phyloP scores from a whole-genome alignment of 2,113 vertebrate genomes.

The Coryphaenoides rupestris region DNA sequence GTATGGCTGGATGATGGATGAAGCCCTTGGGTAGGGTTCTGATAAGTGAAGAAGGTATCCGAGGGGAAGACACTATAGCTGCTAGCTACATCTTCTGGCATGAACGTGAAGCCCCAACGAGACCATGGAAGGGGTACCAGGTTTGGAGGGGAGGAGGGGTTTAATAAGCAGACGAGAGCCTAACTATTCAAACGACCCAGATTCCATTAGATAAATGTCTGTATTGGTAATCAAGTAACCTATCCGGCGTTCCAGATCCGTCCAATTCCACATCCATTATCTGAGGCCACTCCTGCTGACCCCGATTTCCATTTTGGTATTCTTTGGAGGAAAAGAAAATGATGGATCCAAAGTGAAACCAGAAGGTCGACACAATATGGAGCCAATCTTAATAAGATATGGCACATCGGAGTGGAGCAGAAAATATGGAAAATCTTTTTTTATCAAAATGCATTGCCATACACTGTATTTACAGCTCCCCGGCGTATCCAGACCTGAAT shows the following conservation, averaged over 20 bases:
- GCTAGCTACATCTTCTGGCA: slow-evolving; percentile 20
- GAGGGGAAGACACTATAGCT: slow-evolving; percentile 6
- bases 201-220: slow-evolving; percentile 47
- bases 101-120: background rate
- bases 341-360: slow-evolving; percentile 49
- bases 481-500: slow-evolving; percentile 25
- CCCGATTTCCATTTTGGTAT: slow-evolving; percentile 29
- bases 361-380: slow-evolving; percentile 40
- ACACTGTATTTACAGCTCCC: slow-evolving; percentile 48
- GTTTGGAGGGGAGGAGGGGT: background rate
- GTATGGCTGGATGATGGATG: slow-evolving; percentile 7
- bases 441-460: slow-evolving; percentile 24
- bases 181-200: slow-evolving; percentile 19
- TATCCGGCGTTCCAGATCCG: slow-evolving; percentile 28
- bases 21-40: slow-evolving; percentile 24
- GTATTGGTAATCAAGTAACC: slow-evolving; percentile 48
- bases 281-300: slow-evolving; percentile 47
- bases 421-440: slow-evolving; percentile 49
- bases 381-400: slow-evolving; percentile 46
- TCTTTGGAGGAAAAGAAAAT: slow-evolving; percentile 20
- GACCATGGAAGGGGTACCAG: slow-evolving; percentile 16
- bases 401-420: slow-evolving; percentile 25
- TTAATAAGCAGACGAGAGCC: slow-evolving; percentile 16
- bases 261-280: slow-evolving; percentile 36
- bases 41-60: slow-evolving; percentile 9